Percentiles rank a stretch among this genome's conserved stretches.
Conservation (phyloP, 1,140 invertebrate genomes). For the Achroia grisella region DNA sequence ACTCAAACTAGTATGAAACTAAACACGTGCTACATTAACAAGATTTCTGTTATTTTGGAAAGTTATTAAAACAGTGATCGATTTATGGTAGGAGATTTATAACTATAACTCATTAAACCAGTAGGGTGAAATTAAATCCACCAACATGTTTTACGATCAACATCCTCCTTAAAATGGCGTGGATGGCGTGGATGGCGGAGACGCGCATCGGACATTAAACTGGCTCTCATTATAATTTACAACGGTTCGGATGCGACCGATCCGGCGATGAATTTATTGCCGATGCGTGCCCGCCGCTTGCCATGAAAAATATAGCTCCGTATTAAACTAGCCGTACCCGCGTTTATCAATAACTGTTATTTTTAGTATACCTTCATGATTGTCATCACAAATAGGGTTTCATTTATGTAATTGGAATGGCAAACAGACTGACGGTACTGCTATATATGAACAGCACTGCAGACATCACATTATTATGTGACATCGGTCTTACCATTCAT, state of each 20-base stretch:
- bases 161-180: conserved; percentile 50
- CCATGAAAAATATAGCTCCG: conserved; percentile 43
- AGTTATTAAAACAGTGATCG: conserved; percentile 16
- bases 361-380: too few relatives aligned
- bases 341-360: not conserved
- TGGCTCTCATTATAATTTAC: conserved; percentile 67
- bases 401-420: too few relatives aligned
- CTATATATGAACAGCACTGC: too few relatives aligned
- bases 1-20: too few relatives aligned
- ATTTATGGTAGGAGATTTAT: conserved; percentile 21
- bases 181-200: not conserved
- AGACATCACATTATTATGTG: too few relatives aligned
- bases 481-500: too few relatives aligned
- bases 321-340: conserved; percentile 23
- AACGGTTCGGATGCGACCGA: conserved; percentile 40
- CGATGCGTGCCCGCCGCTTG: conserved; percentile 39
- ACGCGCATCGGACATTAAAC: conserved; percentile 36
- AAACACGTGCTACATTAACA: too few relatives aligned
- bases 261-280: conserved; percentile 56
- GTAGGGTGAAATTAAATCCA: conserved; percentile 63
- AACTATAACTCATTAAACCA: conserved; percentile 47
- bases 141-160: conserved; percentile 56
- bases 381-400: too few relatives aligned
- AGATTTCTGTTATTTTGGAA: not conserved
- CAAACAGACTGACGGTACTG: too few relatives aligned